phyloP scores from a whole-genome alignment of 2,888 invertebrate genomes.

The Ganaspis brasiliensis region DNA sequence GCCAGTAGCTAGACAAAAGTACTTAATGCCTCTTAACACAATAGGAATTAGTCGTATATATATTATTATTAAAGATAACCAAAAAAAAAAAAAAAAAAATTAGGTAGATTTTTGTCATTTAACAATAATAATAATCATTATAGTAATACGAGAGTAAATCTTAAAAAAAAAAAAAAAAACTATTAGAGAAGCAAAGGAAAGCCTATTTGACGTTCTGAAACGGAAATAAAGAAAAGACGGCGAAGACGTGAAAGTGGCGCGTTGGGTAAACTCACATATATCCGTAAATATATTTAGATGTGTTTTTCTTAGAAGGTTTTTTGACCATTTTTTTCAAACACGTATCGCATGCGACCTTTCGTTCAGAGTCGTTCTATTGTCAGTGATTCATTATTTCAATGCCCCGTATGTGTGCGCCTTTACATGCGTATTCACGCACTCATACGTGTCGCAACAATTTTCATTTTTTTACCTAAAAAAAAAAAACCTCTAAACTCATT shows the following conservation, averaged over 20 bases:
- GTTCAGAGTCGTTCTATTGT: slow-evolving; percentile 61
- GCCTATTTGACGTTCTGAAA: slow-evolving; percentile 53
- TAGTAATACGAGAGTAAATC: slow-evolving; percentile 25
- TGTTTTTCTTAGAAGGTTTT: slow-evolving; percentile 59
- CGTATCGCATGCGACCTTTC: slow-evolving; percentile 70
- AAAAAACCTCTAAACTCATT: not conserved
- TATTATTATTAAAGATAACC: too few relatives aligned
- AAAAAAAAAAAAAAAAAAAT: not conserved
- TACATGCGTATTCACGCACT: slow-evolving; percentile 44
- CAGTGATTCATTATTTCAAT: slow-evolving; percentile 30
- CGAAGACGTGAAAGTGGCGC: slow-evolving; percentile 62
- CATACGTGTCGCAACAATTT: slow-evolving; percentile 14
- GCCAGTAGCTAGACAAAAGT: slow-evolving; percentile 36
- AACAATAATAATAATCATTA: slow-evolving; percentile 28
- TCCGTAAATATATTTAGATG: slow-evolving; percentile 62
- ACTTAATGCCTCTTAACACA: slow-evolving; percentile 35
- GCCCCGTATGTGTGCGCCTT: not conserved
- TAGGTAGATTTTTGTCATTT: not conserved
- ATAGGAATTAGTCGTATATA: slow-evolving; percentile 28
- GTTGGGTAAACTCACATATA: slow-evolving; percentile 63
- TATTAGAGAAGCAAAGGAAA: slow-evolving; percentile 30
- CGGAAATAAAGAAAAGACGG: slow-evolving; percentile 55
- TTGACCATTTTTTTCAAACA: slow-evolving; percentile 55
- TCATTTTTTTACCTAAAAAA: not conserved
- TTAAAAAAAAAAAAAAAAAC: slow-evolving; percentile 25